Evolutionary conservation across 1,140 invertebrate genomes (phyloP).

Genomic region (Cardiocondyla obscurior): DNA sequence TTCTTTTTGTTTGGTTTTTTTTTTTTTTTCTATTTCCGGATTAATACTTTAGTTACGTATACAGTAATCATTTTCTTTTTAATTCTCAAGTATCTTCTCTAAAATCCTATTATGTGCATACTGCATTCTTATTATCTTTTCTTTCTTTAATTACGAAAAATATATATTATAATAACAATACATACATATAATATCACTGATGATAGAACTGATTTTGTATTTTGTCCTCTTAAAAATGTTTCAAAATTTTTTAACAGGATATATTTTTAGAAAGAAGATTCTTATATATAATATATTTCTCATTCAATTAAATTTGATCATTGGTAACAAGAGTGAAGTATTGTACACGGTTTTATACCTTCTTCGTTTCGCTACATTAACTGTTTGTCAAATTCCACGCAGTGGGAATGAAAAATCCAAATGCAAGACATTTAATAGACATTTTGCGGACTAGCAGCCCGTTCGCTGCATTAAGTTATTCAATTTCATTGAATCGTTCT

Average conservation of each 20-base stretch:
- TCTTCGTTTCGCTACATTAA: neutral
- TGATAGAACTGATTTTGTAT: neutral
- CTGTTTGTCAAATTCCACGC: neutral
- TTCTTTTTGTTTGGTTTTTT: slow-evolving; percentile 21
- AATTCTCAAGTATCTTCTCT: neutral
- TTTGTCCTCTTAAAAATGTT: neutral
- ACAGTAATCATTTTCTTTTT: neutral
- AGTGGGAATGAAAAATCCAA: neutral
- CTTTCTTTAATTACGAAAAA: neutral
- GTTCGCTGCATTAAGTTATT: slow-evolving; percentile 34
- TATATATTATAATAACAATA: neutral
- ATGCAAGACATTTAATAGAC: neutral
- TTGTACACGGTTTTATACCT: neutral
- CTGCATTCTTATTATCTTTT: neutral
- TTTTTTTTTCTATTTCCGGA: slow-evolving; percentile 24
- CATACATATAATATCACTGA: neutral
- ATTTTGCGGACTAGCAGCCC: neutral
- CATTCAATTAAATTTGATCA: slow-evolving; percentile 18
- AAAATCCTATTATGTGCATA: neutral
- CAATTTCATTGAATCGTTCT: neutral
- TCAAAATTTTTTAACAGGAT: neutral
- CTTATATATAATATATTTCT: slow-evolving; percentile 5
- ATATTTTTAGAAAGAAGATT: slow-evolving; percentile 10
- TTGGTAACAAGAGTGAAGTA: neutral
- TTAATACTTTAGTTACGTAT: neutral